Evolutionary conservation across 2,888 invertebrate species (phyloP), one percentile per base, ranked within the genome.

Genomic region (Pterostichus niger): DNA sequence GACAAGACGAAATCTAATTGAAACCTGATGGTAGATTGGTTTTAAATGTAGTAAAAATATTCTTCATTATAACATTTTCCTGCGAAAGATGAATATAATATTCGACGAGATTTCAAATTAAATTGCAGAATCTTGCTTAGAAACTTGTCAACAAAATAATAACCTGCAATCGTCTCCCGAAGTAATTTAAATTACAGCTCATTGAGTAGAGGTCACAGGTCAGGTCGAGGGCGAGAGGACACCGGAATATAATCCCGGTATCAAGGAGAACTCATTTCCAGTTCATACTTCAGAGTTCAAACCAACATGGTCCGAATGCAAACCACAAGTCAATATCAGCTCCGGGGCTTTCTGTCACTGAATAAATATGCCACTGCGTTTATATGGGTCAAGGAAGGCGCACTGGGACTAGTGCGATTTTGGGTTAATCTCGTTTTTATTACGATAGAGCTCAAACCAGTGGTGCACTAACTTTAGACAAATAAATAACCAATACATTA

Each of bases 181-280:
- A 44, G 52, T 80, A 80, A 80, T 80, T 80, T 68, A 52, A 64
- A 52, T 77, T 80, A 68, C 64, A 17, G 11, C 33, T 52, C 68
- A 80, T 80, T 80, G 61, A 68, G 17, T 33, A 64, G 11, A 17
- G 11, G 71, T 11, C 46, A 40, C n/a, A 71, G 46, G 64, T 59
- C 44, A 24, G 33, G 15, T 3, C 44, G 24, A 6, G 33, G 64
- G 64, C 33, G 6, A 33, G 33, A 59, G 33, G 75, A 40, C 6
- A 40, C 40, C 40, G 40, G 40, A 5, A 40, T 40, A 78, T 79
- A 79, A 79, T 79, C 78, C 46, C 35, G 33, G 17, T 31, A 31
- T 13, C 46, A 75, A 49, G 64, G n/a, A 17, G 11, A 75, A 75
- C 52, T 75, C 75, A 71, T 71, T 71, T 40, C 64, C 15, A 64